phyloP scores from a whole-genome alignment of 2,113 vertebrate species.

The Etheostoma spectabile region DNA sequence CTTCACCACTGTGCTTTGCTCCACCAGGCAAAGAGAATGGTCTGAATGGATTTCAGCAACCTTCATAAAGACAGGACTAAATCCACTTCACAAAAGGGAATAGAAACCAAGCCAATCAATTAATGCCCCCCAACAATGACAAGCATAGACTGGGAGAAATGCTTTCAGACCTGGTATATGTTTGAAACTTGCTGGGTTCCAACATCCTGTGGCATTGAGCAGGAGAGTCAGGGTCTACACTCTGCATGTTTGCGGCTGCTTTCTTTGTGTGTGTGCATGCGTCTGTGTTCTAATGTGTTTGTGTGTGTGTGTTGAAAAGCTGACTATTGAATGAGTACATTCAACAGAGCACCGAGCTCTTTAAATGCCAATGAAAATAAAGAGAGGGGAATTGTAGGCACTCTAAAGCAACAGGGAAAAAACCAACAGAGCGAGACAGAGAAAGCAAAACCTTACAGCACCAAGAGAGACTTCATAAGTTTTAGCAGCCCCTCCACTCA shows the following conservation, averaged over 20 bases:
- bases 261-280: conserved; percentile 65
- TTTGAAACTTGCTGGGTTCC: conserved; percentile 67
- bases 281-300: conserved; percentile 60
- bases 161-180: conserved; percentile 71
- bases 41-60: conserved; percentile 72
- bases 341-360: conserved; percentile 70
- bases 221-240: conserved; percentile 65
- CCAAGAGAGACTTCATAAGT: conserved; percentile 81
- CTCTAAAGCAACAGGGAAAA: conserved; percentile 77
- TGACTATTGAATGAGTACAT: conserved; percentile 77
- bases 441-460: conserved; percentile 76
- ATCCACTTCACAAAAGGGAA: conserved; percentile 72
- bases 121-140: conserved; percentile 68
- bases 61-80: conserved; percentile 70
- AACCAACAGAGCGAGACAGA: conserved; percentile 78
- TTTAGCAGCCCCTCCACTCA: conserved; percentile 80
- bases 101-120: conserved; percentile 79
- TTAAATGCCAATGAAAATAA: conserved; percentile 85
- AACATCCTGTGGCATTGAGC: conserved; percentile 62
- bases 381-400: conserved; percentile 80
- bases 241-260: conserved; percentile 55
- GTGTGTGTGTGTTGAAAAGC: conserved; percentile 67
- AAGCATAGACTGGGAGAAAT: conserved; percentile 56
- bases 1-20: conserved; percentile 64
- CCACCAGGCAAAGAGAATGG: conserved; percentile 62